Base-by-base conservation (phyloP, 2,113 vertebrate genomes). In the Mustelus asterias region DNA sequence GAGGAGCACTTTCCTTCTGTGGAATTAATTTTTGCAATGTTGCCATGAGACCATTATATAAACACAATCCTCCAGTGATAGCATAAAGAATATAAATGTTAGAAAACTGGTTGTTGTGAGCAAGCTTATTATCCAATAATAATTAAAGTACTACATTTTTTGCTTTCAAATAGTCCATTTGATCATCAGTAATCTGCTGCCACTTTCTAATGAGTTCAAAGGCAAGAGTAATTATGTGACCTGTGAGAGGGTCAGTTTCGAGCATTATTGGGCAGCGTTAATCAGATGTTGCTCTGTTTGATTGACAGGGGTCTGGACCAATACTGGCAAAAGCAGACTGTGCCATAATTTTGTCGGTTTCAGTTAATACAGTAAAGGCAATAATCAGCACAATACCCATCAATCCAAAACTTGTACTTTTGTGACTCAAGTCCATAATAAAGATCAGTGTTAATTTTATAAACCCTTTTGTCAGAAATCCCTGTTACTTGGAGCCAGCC, bases 141-240 rank as follows among this genome's bases (percentile, higher is more conserved):
- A 65, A 37, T 37, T 93, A 9, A 63, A 93, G 80, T 83, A n/a
- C 1, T 93, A 22, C 29, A 33, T 67, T 65, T 65, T 9, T 65
- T 93, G 60, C 89, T 93, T 93, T 93, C 16, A 93, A 37, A 93
- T 93, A 37, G 13, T 65, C n/a, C 44, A 88, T 88, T 88, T 65
- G 89, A 16, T 7, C 6, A 37, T 4, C 13, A 93, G 33, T 93
- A 65, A 67, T 63, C 58, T 93, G 89, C 16, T n/a, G 14, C 33
- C n/a, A 33, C 13, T 92, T 65, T 93, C 89, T 93, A 65, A n/a
- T n/a, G 3, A 93, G 33, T 18, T 37, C 60, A 93, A 93, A 93
- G n/a, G 60, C 33, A 83, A 83, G 37, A 93, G 18, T 65, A 93
- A 93, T 37, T 37, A 93, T 93, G 89, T 18, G 18, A 67, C 89